Evolutionary conservation across 35 echinoderm and acorn worm species (phyloP).

Genomic region (Heliocidaris tuberculata): DNA sequence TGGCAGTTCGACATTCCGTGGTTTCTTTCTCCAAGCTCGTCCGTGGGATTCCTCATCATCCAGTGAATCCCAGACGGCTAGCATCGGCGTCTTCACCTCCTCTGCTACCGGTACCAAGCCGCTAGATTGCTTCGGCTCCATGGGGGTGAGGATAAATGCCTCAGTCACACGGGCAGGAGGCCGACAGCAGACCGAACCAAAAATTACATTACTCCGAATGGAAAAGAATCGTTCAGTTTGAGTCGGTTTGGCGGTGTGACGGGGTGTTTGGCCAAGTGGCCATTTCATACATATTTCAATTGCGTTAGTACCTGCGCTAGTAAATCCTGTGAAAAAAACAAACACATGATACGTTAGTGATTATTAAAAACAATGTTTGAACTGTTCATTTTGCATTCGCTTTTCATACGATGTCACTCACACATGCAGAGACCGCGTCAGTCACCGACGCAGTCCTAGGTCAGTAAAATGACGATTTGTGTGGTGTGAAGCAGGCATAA

Average conservation of each 20-base stretch:
- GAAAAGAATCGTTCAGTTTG: too few species aligned
- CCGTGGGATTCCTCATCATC: neutral
- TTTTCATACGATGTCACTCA: neutral
- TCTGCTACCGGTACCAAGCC: neutral
- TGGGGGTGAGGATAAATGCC: neutral
- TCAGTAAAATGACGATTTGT: too few species aligned
- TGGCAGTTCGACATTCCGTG: neutral
- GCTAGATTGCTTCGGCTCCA: neutral
- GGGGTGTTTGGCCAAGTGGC: too few species aligned
- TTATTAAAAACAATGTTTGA: too few species aligned
- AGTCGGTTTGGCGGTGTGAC: too few species aligned
- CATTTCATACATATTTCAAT: too few species aligned
- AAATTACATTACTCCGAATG: neutral
- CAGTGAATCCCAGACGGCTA: neutral
- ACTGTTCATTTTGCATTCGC: neutral
- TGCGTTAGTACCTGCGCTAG: neutral
- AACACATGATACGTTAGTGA: neutral
- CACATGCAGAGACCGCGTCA: neutral
- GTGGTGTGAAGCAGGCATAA: too few species aligned
- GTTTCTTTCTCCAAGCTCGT: neutral
- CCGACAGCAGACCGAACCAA: neutral
- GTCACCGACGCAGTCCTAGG: too few species aligned
- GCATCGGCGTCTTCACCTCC: neutral
- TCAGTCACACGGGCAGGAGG: too few species aligned
- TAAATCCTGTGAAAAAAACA: neutral